Evolutionary conservation across 2,888 invertebrate species (phyloP).

Genomic region (Ganaspis brasiliensis): DNA sequence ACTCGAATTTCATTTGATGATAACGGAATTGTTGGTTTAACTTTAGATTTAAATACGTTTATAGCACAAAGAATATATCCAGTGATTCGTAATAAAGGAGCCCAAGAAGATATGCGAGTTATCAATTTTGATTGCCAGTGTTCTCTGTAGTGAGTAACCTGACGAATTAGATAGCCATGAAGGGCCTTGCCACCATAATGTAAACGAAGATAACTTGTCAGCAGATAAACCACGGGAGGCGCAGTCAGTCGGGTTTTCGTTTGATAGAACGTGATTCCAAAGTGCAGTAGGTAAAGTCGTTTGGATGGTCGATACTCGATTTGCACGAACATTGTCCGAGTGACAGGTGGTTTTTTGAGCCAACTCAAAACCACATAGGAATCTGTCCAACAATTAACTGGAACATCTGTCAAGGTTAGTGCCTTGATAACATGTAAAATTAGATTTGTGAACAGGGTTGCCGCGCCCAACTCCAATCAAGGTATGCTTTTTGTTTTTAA

Average conservation of each 20-base stretch:
- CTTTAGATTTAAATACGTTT: too few relatives aligned
- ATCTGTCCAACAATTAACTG: slow-evolving; percentile 57
- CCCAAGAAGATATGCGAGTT: not conserved
- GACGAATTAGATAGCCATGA: too few relatives aligned
- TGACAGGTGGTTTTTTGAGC: slow-evolving; percentile 51
- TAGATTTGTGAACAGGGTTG: slow-evolving; percentile 47
- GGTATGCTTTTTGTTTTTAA: slow-evolving; percentile 55
- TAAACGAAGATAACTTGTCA: not conserved
- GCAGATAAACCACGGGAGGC: not conserved
- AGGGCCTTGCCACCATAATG: not conserved
- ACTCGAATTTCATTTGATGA: too few relatives aligned
- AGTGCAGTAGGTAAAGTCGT: too few relatives aligned
- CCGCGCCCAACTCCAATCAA: slow-evolving; percentile 56
- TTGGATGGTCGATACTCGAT: too few relatives aligned
- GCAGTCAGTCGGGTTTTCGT: too few relatives aligned
- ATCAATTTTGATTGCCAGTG: too few relatives aligned
- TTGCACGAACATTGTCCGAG: too few relatives aligned
- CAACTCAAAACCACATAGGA: slow-evolving; percentile 63
- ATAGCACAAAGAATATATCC: not conserved
- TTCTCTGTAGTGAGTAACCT: too few relatives aligned
- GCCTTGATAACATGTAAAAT: not conserved
- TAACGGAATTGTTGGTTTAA: too few relatives aligned
- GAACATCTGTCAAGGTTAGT: not conserved
- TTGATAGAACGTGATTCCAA: too few relatives aligned
- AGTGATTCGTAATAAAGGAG: not conserved